phyloP scores from a whole-genome alignment of 2,113 vertebrate genomes.

The Ammodramus savannarum region DNA sequence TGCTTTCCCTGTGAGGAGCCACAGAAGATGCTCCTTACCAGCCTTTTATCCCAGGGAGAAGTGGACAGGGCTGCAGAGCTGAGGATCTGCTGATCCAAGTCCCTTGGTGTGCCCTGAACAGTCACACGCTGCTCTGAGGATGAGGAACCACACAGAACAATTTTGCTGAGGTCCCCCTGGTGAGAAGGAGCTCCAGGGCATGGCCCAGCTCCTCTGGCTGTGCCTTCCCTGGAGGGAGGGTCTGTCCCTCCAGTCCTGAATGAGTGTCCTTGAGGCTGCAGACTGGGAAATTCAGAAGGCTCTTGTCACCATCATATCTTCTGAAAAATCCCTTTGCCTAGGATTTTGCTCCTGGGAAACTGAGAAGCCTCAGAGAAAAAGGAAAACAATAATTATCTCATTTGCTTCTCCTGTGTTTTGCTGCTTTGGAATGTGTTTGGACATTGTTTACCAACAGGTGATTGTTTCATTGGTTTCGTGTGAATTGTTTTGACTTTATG shows the following conservation, averaged over 20 bases:
- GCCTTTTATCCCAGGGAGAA: neutral
- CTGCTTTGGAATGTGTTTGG: too few relatives aligned
- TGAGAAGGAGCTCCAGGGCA: neutral
- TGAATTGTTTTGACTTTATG: too few relatives aligned
- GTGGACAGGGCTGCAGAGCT: neutral
- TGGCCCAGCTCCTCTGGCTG: neutral
- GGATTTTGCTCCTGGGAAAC: too few relatives aligned
- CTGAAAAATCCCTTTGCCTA: too few relatives aligned
- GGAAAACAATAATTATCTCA: too few relatives aligned
- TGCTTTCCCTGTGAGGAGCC: neutral
- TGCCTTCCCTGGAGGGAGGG: neutral
- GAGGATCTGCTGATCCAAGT: neutral
- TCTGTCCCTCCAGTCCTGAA: neutral
- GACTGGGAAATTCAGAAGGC: neutral
- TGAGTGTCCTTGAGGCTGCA: neutral
- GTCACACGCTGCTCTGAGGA: neutral
- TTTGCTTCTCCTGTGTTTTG: too few relatives aligned
- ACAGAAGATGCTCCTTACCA: neutral
- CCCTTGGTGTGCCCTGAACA: neutral
- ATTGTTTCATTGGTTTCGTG: too few relatives aligned
- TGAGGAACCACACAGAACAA: neutral
- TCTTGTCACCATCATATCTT: neutral
- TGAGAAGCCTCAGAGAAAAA: too few relatives aligned
- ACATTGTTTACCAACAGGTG: too few relatives aligned
- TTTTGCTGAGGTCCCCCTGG: neutral